A percentile compares a stretch with the other conserved stretches of the same genome.
phyloP scores from a whole-genome alignment of 2,113 vertebrate species.

The Phasianus colchicus region DNA sequence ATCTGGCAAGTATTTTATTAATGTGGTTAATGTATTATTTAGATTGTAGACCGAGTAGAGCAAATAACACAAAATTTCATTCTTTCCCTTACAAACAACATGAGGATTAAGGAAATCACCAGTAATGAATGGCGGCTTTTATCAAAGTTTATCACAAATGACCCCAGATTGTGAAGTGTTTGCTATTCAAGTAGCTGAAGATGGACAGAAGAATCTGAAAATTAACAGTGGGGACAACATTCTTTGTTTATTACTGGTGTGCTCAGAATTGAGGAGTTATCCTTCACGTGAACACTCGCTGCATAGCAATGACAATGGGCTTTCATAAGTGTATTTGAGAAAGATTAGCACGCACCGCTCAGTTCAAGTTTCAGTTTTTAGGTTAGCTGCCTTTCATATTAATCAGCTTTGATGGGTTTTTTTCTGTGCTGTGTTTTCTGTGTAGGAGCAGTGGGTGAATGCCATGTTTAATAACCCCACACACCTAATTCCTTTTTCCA shows the following conservation, averaged over 20 bases:
- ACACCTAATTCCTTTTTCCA: constrained; percentile 67
- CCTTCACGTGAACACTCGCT: constrained; percentile 19
- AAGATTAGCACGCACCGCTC: constrained; percentile 62
- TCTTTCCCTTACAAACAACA: constrained; percentile 16
- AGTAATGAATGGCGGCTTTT: neutral
- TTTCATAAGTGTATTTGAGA: constrained; percentile 69
- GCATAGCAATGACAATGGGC: constrained; percentile 50
- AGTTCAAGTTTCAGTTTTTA: constrained; percentile 69
- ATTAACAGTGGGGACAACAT: neutral
- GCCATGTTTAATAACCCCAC: constrained; percentile 71
- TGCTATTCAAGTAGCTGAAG: neutral
- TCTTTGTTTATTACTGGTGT: neutral
- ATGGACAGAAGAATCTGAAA: neutral
- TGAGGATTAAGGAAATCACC: constrained; percentile 37
- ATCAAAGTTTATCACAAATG: constrained; percentile 53
- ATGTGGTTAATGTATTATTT: constrained; percentile 19
- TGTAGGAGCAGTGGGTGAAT: constrained; percentile 69
- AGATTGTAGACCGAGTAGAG: neutral
- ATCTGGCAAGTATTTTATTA: constrained; percentile 45
- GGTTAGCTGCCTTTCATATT: constrained; percentile 75
- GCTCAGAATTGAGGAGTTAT: neutral
- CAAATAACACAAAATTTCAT: neutral
- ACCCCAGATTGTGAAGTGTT: neutral
- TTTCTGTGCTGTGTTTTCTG: constrained; percentile 70
- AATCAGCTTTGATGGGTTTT: constrained; percentile 63